A percentile compares a stretch with the other conserved stretches of the same genome.
phyloP scores from a whole-genome alignment of 2,888 invertebrate genomes.

The Glyphotaelius pellucidus region DNA sequence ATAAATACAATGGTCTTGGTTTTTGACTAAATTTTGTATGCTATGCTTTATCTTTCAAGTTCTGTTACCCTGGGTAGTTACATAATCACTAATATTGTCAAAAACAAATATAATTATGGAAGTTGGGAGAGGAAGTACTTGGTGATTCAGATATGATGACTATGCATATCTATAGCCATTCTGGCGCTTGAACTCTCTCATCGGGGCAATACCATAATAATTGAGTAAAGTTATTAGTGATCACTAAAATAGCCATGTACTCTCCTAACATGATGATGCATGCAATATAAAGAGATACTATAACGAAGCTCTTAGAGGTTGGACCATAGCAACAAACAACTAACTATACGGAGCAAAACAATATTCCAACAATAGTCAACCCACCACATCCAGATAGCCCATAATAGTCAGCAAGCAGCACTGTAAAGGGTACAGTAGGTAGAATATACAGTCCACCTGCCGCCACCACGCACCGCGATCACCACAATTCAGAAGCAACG shows the following conservation, averaged over 20 bases:
- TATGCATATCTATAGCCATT: too few relatives aligned
- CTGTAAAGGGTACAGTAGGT: not conserved
- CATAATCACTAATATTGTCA: too few relatives aligned
- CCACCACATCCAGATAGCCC: not conserved
- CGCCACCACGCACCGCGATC: slow-evolving; percentile 18
- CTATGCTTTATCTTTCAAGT: too few relatives aligned
- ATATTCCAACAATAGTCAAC: not conserved
- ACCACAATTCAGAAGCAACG: slow-evolving; percentile 11
- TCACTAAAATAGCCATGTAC: not conserved
- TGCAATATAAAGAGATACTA: not conserved
- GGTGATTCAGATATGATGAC: too few relatives aligned
- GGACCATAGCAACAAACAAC: not conserved
- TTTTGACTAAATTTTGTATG: too few relatives aligned
- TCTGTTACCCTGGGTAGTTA: too few relatives aligned
- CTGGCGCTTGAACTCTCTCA: too few relatives aligned
- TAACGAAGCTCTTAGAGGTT: not conserved
- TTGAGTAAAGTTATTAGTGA: too few relatives aligned
- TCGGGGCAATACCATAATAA: too few relatives aligned
- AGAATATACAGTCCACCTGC: not conserved
- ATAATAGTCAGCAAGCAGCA: not conserved
- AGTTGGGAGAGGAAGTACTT: too few relatives aligned
- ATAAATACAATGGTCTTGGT: too few relatives aligned
- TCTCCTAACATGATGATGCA: not conserved
- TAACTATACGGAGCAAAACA: not conserved
- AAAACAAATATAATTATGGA: too few relatives aligned